These are phyloP conservation scores for Hetaerina americana DNA, from an alignment of 1,140 invertebrate genomes.

Conservation along the genomic window DNA sequence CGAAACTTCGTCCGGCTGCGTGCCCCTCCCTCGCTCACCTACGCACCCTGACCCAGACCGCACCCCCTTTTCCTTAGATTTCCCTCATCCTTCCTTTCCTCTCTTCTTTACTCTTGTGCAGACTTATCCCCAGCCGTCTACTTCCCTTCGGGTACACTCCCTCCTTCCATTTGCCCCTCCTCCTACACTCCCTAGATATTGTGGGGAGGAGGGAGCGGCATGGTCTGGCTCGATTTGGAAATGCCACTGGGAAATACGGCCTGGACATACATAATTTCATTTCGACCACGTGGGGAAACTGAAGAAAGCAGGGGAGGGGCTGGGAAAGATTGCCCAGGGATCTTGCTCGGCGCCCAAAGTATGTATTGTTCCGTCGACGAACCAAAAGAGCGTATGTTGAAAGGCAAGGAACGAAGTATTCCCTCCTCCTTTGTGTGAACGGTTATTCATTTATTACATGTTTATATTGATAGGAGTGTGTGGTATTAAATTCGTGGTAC, in stretches of 20 bases:
- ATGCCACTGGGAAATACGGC: background rate
- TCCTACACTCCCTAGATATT: background rate
- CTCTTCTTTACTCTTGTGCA: background rate
- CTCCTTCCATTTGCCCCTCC: no score
- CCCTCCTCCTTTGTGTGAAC: no score
- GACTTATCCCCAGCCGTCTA: background rate
- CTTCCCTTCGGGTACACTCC: background rate
- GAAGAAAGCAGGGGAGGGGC: background rate
- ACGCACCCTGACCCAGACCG: no score
- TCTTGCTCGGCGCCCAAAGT: background rate
- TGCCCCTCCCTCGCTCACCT: no score
- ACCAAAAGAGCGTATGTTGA: no score
- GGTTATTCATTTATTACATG: no score
- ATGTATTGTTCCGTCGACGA: background rate
- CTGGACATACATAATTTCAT: background rate
- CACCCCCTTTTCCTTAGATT: no score
- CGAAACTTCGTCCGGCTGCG: no score
- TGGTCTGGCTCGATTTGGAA: no score
- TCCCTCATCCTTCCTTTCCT: background rate
- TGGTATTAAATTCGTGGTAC: no score
- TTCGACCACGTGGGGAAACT: background rate
- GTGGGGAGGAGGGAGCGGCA: background rate
- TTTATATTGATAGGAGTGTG: no score
- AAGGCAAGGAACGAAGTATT: no score
- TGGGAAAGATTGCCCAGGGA: background rate